Base-by-base conservation (phyloP, 2,888 invertebrate genomes). In the Philonicus albiceps region DNA sequence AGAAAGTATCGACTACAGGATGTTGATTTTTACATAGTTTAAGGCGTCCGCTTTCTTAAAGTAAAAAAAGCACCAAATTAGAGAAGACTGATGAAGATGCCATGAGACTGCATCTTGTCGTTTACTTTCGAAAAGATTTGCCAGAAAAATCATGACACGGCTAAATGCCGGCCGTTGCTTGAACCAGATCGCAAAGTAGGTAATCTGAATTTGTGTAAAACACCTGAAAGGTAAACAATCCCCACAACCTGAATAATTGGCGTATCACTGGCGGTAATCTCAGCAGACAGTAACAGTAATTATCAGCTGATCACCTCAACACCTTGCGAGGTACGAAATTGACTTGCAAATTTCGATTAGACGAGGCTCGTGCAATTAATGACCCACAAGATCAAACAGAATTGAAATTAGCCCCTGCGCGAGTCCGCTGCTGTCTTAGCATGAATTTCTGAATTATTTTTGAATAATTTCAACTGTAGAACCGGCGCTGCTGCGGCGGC, bases 311-410 rank as follows among this genome's bases (percentile, higher is more conserved):
- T 85, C 85, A 74, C 37, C 75, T 53, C 85, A 85, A 85, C 85
- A 75, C 75, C 85, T 85, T 75, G 72, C 85, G 34, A 75, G 85
- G 19, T 74, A 34, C 37, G 19, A 73, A 84, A 84, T 85, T 85
- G 85, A 85, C 74, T 85, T 85, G 85, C 85, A 85, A 85, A 85
- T 85, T 85, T 75, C 84, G 84, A 84, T 84, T 85, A 75, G 75
- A 85, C 85, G 85, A 85, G 30, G 84, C 84, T 73, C 84, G 84
- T 85, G 75, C 85, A 85, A 85, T 85, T 85, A 85, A 85, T 85
- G 85, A 85, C 85, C 85, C 75, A 75, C 85, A 85, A 85, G 85
- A 85, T 85, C 85, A 85, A 85, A 85, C 74, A 75, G 84, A 84
- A 84, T 84, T 84, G 84, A 84, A 84, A 84, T 84, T 84, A 84